phyloP scores from a whole-genome alignment of 2,797 vertebrate genomes.

The Propithecus deckenii region DNA sequence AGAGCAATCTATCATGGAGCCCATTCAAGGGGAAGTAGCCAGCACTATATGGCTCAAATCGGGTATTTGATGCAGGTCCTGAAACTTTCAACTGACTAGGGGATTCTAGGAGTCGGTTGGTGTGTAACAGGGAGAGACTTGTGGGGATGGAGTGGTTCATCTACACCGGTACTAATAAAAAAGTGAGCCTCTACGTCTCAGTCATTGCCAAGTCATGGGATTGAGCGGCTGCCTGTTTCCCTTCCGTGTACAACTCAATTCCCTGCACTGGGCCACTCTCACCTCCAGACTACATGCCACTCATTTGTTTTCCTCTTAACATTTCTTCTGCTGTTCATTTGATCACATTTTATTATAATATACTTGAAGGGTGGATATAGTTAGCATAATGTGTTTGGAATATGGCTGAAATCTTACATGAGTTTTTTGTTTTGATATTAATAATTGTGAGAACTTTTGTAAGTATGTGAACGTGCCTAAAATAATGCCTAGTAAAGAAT shows the following conservation, averaged over 20 bases:
- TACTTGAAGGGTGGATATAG: background rate
- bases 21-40: background rate
- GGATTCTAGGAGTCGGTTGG: background rate
- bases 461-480: background rate
- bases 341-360: background rate
- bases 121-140: background rate
- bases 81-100: background rate
- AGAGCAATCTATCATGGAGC: background rate
- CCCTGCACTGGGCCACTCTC: background rate
- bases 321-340: background rate
- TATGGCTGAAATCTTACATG: background rate
- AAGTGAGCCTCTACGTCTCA: fast-evolving
- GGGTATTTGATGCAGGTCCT: background rate
- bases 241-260: background rate
- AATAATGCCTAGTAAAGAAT: background rate
- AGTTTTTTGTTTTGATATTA: background rate
- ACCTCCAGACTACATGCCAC: background rate
- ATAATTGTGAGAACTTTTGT: background rate
- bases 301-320: background rate
- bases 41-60: background rate
- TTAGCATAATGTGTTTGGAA: background rate
- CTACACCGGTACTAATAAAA: background rate
- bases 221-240: fast-evolving
- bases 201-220: background rate
- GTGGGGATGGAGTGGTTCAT: background rate